A percentile compares a stretch with the other conserved stretches of the same genome.
Evolutionary conservation across 2,888 invertebrate species (phyloP).

Genomic region (Hydroisotoma schaefferi): DNA sequence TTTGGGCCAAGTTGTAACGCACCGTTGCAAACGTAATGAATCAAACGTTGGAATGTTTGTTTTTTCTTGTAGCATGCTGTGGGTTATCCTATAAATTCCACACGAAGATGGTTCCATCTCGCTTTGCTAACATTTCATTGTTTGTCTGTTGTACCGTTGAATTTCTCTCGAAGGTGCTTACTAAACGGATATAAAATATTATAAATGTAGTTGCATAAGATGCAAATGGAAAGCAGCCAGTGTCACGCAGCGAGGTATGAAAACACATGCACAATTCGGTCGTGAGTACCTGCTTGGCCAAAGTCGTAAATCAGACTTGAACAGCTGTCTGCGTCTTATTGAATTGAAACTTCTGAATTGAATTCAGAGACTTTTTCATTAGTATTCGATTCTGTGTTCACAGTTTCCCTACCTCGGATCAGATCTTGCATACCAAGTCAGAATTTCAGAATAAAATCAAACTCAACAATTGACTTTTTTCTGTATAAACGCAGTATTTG

Average conservation of each 20-base stretch:
- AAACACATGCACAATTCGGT: conserved; percentile 1
- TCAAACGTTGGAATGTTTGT: too few species aligned
- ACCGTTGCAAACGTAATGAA: too few species aligned
- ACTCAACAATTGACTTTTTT: background rate
- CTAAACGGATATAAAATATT: too few species aligned
- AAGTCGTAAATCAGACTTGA: conserved; percentile 14
- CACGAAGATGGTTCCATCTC: too few species aligned
- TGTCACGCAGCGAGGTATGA: conserved; percentile 6
- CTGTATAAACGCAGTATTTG: too few species aligned
- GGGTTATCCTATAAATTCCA: too few species aligned
- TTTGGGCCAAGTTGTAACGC: too few species aligned
- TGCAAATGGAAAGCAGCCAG: background rate
- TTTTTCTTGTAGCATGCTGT: too few species aligned
- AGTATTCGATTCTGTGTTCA: conserved; percentile 16
- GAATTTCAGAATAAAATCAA: too few species aligned
- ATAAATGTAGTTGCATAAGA: conserved; percentile 1
- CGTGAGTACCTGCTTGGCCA: conserved; percentile 1
- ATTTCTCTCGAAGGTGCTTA: too few species aligned
- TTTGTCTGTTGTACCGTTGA: too few species aligned
- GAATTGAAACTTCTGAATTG: conserved; percentile 11
- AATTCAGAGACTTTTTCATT: conserved; percentile 11
- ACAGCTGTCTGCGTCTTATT: conserved; percentile 14
- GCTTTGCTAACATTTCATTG: too few species aligned
- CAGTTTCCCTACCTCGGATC: conserved; percentile 5
- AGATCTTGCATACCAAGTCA: conserved; percentile 9